Evolutionary conservation across 23 tunicate genomes (phyloP).

Genomic region (Trididemnum nubilum): DNA sequence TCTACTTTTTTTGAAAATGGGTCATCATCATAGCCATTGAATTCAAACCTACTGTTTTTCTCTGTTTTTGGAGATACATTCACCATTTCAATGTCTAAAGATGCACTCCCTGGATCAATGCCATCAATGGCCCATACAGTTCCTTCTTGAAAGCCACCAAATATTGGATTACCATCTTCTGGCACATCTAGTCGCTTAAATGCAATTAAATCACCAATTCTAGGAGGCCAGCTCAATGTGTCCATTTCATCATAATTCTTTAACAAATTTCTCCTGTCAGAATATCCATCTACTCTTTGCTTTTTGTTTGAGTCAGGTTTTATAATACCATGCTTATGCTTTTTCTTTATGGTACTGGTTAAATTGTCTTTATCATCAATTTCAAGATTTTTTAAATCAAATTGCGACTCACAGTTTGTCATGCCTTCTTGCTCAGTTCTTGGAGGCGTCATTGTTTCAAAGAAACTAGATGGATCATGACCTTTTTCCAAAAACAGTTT

Average conservation of each 20-base stretch:
- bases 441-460: too few species aligned
- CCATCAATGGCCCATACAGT: constrained; percentile 23
- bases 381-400: too few species aligned
- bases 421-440: too few species aligned
- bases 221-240: constrained; percentile 70
- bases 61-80: neutral
- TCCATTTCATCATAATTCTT: constrained; percentile 25
- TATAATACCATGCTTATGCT: too few species aligned
- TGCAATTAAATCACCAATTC: constrained; percentile 58
- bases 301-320: too few species aligned
- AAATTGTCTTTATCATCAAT: too few species aligned
- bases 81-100: neutral
- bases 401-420: too few species aligned
- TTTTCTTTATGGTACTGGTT: too few species aligned
- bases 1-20: neutral
- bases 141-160: constrained; percentile 53
- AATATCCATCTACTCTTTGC: neutral
- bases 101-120: neutral
- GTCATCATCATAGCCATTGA: constrained; percentile 26
- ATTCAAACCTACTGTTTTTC: constrained; percentile 45
- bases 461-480: too few species aligned
- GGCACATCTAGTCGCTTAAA: constrained; percentile 64
- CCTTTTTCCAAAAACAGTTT: too few species aligned
- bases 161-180: constrained; percentile 58
- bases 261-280: neutral